Evolutionary conservation across 2,888 invertebrate genomes (phyloP).

Genomic region (Tiphia femorata): DNA sequence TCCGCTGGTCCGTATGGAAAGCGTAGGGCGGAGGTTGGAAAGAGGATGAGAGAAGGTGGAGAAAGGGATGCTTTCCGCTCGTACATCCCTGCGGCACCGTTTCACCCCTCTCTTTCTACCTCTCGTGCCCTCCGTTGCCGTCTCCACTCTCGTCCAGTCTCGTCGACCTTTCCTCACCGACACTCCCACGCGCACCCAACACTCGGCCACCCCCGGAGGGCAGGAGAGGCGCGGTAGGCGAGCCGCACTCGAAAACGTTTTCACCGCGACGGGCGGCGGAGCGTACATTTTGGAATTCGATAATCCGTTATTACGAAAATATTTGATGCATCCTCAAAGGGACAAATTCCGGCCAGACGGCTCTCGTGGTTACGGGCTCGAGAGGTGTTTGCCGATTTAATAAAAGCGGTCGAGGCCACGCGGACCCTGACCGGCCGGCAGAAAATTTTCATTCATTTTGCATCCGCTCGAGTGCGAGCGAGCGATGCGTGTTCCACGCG

Average conservation of each 20-base stretch:
- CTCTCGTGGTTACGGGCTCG: conserved; percentile 16
- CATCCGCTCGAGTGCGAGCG: no score
- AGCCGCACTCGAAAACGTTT: conserved; percentile 13
- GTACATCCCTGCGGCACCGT: neutral
- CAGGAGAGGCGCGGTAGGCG: no score
- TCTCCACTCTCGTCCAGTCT: no score
- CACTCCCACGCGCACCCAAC: no score
- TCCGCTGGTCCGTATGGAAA: no score
- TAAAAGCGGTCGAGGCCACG: no score
- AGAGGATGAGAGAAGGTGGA: neutral
- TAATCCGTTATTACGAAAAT: conserved; percentile 45
- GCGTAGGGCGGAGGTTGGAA: neutral
- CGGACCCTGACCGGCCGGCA: no score
- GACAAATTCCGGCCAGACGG: conserved; percentile 7
- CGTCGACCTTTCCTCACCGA: neutral
- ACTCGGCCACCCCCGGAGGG: no score
- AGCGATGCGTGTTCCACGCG: neutral
- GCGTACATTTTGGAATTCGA: conserved; percentile 39
- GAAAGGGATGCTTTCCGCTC: neutral
- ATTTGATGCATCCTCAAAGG: conserved; percentile 43
- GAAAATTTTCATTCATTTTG: conserved; percentile 48
- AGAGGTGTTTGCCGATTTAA: conserved; percentile 48
- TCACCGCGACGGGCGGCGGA: conserved; percentile 1
- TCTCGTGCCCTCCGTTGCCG: neutral
- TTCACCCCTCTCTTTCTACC: neutral